Base-by-base conservation (phyloP, 2,797 vertebrate species). In the Aotus griseimembra region DNA sequence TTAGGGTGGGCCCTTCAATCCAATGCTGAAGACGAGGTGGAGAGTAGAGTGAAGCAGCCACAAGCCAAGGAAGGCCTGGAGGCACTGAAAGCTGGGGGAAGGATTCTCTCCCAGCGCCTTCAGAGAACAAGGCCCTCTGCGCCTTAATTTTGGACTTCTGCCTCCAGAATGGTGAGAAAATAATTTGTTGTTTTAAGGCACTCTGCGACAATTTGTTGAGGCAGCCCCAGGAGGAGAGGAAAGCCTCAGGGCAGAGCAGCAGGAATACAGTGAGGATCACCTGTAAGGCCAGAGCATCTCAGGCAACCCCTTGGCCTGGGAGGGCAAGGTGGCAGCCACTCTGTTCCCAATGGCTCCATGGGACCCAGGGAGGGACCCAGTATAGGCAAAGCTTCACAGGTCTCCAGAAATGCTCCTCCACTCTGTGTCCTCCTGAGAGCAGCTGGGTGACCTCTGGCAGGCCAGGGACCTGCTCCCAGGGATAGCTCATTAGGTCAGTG, bases 11-110 rank as follows among this genome's bases (percentile, higher is more conserved):
- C 9, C 46, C 28, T 30, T 82, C n/a, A 67, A 15, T 67, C 36
- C 79, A 39, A 10, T 1, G 1, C 0, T 12, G 33, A 82, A 44
- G 70, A 82, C 0, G 26, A 36, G 36, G 57, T 22, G 6, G 90
- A 75, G 10, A 46, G 7, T 2, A 15, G 48, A 39, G 46, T 55
- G 46, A 2, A 1, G 15, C 44, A 70, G 70, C 36, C 39, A 36
- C 22, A 10, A 0, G 2, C 46, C 44, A 28, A 61, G 82, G 30
- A 64, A 5, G 9, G 3, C 20, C 52, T 0, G 5, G 36, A 12
- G 52, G 48, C 22, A 55, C 33, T 1, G 0, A 64, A 28, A 12
- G 10, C 82, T 24, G 36, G 36, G 67, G 36, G 20, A 72, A 72
- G n/a, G 67, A 44, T 39, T 33, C 33, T 22, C 15, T 20, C 67